Evolutionary conservation across 2,888 invertebrate species (phyloP), one percentile per base, ranked within the genome.

Genomic region (Drosophila mulleri): DNA sequence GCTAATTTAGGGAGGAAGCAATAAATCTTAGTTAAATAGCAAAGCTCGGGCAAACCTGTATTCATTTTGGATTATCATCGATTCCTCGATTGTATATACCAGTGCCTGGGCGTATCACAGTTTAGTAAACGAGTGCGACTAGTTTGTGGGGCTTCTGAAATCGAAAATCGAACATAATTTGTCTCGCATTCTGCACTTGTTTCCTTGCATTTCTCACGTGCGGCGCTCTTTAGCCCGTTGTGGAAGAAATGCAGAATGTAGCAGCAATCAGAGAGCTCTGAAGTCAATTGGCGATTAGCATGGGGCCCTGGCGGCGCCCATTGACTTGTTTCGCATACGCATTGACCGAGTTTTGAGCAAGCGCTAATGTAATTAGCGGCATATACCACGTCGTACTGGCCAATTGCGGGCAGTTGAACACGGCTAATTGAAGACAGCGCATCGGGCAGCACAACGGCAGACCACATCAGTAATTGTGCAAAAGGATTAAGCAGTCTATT

Each of bases 331-430:
- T 75, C 37, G 74, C 66, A 67, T 53, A 83, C 76, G 76, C 88
- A 84, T 80, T 91, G 90, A 90, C 89, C 88, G 89, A 90, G 75
- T 86, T 90, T 81, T 57, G 37, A 68, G 9, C 54, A 57, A 50
- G 62, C 78, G 71, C 91, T 92, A 92, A 92, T 92, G 92, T 89
- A 92, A 92, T 92, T 93, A 92, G 90, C 78, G 83, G 73, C 88
- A 80, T 91, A 92, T 92, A 92, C 84, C 86, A 67, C 61, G 72
- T 60, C 62, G 80, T 62, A 68, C 67, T 71, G 66, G 65, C 64
- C 67, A 75, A 62, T 81, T 84, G 72, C 53, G 61, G 61, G 64
- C 90, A 93, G 92, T 93, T 91, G 82, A 82, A 78, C 87, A 89
- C 89, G 89, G 88, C 85, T 90, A 91, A 87, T 91, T 88, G 89